phyloP scores from a whole-genome alignment of 2,888 invertebrate genomes.

The Andrena trimmerana region DNA sequence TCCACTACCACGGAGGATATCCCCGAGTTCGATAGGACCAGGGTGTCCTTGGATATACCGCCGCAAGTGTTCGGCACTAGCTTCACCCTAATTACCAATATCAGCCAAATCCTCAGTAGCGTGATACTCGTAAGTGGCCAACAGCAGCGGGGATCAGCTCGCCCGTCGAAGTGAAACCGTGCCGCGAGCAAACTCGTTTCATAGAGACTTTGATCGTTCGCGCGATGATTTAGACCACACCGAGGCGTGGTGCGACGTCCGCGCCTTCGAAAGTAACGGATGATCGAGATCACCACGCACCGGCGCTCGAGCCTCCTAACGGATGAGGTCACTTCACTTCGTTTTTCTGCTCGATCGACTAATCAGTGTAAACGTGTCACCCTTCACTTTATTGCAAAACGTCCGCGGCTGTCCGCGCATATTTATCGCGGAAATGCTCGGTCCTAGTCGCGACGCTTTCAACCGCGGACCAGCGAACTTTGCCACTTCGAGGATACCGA shows the following conservation, averaged over 20 bases:
- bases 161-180: background rate
- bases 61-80: slow-evolving; percentile 89
- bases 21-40: slow-evolving; percentile 85
- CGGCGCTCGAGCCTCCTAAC: no score
- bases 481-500: background rate
- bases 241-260: background rate
- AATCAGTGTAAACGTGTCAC: slow-evolving; percentile 26
- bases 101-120: slow-evolving; percentile 89
- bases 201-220: background rate
- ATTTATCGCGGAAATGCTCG: background rate
- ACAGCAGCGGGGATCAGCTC: no score
- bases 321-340: background rate
- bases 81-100: slow-evolving; percentile 89
- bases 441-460: background rate
- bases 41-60: slow-evolving; percentile 89
- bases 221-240: background rate
- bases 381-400: slow-evolving; percentile 52
- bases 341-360: slow-evolving; percentile 4
- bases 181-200: background rate
- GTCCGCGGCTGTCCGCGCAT: background rate
- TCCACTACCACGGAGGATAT: slow-evolving; percentile 85
- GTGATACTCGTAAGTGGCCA: slow-evolving; percentile 88
- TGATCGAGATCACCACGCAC: background rate
- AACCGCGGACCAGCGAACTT: background rate
- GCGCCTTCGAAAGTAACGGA: background rate